phyloP scores from a whole-genome alignment of 2,797 vertebrate species.

The Knipowitschia caucasica region DNA sequence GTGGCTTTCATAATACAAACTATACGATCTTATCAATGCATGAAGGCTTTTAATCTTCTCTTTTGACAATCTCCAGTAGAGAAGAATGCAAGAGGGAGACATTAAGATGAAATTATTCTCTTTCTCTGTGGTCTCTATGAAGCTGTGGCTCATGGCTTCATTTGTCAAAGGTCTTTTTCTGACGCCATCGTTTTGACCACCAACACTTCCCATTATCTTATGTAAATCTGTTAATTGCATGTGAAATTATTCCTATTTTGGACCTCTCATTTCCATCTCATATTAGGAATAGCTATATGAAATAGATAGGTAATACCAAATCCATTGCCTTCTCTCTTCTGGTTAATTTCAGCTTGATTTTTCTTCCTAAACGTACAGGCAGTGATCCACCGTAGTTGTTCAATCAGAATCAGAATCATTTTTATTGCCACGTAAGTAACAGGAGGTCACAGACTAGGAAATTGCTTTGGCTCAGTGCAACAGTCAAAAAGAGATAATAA shows the following conservation, averaged over 20 bases:
- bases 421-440: too few species aligned
- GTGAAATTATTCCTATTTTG: slow-evolving; percentile 53
- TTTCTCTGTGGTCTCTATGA: slow-evolving; percentile 51
- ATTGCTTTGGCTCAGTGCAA: too few species aligned
- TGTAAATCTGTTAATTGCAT: slow-evolving; percentile 74
- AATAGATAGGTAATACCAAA: not conserved
- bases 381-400: too few species aligned
- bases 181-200: slow-evolving; percentile 47
- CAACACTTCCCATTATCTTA: slow-evolving; percentile 68
- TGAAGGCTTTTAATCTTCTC: slow-evolving; percentile 73
- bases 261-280: slow-evolving; percentile 44
- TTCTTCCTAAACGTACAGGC: too few species aligned
- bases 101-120: slow-evolving; percentile 62
- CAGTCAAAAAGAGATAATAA: too few species aligned
- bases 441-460: too few species aligned
- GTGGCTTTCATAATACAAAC: slow-evolving; percentile 60
- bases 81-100: slow-evolving; percentile 70
- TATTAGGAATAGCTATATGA: not conserved
- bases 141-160: slow-evolving; percentile 52
- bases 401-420: too few species aligned
- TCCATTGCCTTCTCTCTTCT: not conserved
- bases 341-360: not conserved
- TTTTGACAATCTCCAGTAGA: slow-evolving; percentile 59
- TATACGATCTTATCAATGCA: slow-evolving; percentile 77
- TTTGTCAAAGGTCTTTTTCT: slow-evolving; percentile 58